These are phyloP conservation scores for Glaucomys volans DNA, from an alignment of 2,113 vertebrate genomes.

Conservation along the genomic window DNA sequence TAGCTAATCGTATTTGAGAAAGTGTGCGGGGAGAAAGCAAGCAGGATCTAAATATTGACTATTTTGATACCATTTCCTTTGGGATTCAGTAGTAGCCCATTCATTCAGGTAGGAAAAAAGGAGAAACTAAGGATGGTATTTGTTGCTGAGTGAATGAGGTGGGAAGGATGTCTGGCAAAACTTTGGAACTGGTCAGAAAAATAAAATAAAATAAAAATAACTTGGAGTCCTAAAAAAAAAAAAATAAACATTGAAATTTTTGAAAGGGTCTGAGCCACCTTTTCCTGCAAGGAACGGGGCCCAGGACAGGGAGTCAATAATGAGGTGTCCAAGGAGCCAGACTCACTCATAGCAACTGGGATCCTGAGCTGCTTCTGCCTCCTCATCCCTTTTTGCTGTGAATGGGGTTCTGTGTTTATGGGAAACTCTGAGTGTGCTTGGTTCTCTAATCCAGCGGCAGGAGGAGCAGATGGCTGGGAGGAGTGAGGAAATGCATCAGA, in stretches of 20 bases:
- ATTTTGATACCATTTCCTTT: slow-evolving; percentile 10
- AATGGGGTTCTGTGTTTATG: neutral
- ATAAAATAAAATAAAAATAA: slow-evolving; percentile 37
- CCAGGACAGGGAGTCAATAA: neutral
- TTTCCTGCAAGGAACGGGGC: neutral
- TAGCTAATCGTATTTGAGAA: neutral
- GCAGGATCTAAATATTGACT: slow-evolving; percentile 14
- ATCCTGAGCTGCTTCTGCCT: neutral
- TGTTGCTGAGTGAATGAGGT: neutral
- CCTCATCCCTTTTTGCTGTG: neutral
- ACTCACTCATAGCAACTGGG: neutral
- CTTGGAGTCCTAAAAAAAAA: neutral
- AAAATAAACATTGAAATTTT: neutral
- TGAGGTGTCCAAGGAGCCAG: too few species aligned
- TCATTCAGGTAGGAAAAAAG: neutral
- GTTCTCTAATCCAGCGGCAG: neutral
- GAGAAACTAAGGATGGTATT: neutral
- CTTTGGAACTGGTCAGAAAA: slow-evolving; percentile 39
- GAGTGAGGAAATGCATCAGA: neutral
- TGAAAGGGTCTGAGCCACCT: neutral
- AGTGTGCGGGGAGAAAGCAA: neutral
- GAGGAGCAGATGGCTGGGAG: neutral
- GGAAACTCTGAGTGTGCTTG: slow-evolving; percentile 16
- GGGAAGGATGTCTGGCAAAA: neutral
- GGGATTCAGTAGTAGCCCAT: neutral